phyloP scores from a whole-genome alignment of 2,888 invertebrate species.

The Ectemnius cavifrons region DNA sequence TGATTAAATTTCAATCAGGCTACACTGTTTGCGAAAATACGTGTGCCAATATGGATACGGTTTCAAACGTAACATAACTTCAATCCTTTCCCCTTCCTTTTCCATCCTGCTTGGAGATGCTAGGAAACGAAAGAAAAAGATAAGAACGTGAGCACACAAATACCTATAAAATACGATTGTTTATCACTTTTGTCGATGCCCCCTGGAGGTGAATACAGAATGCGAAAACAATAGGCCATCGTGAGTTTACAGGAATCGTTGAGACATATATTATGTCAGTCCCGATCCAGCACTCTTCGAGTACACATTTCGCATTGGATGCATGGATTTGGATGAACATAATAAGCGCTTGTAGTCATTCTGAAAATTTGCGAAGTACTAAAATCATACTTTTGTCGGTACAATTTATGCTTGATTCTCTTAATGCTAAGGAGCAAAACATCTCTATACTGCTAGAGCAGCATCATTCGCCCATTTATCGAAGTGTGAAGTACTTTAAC shows the following conservation, averaged over 20 bases:
- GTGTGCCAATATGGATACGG: slow-evolving; percentile 49
- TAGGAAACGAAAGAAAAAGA: slow-evolving; percentile 56
- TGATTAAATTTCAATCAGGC: too few relatives aligned
- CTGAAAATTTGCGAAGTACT: slow-evolving; percentile 24
- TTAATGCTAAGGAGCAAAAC: slow-evolving; percentile 19
- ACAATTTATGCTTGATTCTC: slow-evolving; percentile 57
- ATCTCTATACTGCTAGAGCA: neutral
- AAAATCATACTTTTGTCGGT: slow-evolving; percentile 48
- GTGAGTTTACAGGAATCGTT: slow-evolving; percentile 24
- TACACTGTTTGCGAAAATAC: too few relatives aligned
- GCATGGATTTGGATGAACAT: slow-evolving; percentile 38
- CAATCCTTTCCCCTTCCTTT: slow-evolving; percentile 66
- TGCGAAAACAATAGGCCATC: slow-evolving; percentile 64
- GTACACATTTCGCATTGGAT: neutral
- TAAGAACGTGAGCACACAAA: slow-evolving; percentile 52
- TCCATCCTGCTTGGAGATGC: slow-evolving; percentile 73
- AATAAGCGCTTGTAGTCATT: slow-evolving; percentile 26
- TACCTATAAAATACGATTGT: slow-evolving; percentile 33
- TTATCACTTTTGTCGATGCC: slow-evolving; percentile 52
- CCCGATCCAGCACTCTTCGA: slow-evolving; percentile 26
- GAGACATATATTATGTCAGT: slow-evolving; percentile 45
- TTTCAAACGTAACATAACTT: slow-evolving; percentile 65
- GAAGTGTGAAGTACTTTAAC: neutral
- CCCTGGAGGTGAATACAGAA: slow-evolving; percentile 65
- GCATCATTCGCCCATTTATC: too few relatives aligned